Evolutionary conservation across 2,113 vertebrate genomes (phyloP), one percentile per base, ranked within the genome.

Genomic region (Ptyas mucosa): DNA sequence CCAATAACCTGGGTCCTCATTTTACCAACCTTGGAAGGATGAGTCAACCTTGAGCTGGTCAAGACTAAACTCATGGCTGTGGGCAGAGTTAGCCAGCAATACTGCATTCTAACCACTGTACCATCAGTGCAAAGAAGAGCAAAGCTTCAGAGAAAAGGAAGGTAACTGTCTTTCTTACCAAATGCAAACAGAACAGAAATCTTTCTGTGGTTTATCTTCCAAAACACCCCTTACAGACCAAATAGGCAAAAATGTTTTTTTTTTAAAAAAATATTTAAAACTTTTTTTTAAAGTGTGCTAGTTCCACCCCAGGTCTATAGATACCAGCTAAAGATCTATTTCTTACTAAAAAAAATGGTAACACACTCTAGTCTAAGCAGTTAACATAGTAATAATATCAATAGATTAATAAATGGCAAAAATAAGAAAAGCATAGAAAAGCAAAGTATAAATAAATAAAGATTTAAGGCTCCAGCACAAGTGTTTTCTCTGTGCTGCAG

Each of bases 41-140:
- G 46, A 49, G 46, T 49, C 46, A 49, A 49, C 46, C 46, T 49
- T 49, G 46, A 49, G 46, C 46, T 49, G 46, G 46, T 49, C 46
- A 49, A 49, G 46, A 49, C 46, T 49, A 5, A 49, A 49, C 46
- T 49, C 46, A 49, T 7, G 46, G 46, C 46, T 49, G 46, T 49
- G 46, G 46, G 46, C 46, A 49, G 46, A 49, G 55, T 57, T 21
- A 57, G 55, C 20, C 55, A 57, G 55, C 55, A 23, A 57, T 57
- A 23, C 21, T 57, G 55, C 55, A 57, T 57, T 57, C 55, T 57
- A 57, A 7, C 7, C 55, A 57, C 55, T 57, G 55, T 57, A 21
- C 55, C 21, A 23, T 2, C 7, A 57, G 55, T 57, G 21, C 21
- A 23, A 97, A 97, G 97, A 96, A 96, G 97, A 97, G 97, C 97